Conservation (phyloP, 2,888 invertebrate species). For the Campoplex nolae region DNA sequence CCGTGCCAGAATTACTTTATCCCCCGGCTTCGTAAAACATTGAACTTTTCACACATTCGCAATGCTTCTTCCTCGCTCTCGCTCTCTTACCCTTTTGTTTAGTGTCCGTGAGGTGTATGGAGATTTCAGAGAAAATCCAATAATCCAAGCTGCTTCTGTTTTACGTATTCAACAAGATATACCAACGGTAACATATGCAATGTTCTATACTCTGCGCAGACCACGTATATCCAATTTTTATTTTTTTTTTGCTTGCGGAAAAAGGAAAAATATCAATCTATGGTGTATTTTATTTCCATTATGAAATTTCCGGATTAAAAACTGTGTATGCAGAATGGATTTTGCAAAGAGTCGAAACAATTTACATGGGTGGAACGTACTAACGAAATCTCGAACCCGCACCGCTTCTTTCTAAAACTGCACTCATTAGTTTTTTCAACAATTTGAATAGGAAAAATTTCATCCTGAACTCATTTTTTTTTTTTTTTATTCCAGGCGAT, state of each 20-base stretch:
- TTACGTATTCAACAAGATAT: conserved; percentile 64
- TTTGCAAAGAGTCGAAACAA: neutral
- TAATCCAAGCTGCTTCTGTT: conserved; percentile 61
- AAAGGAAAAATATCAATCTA: conserved; percentile 26
- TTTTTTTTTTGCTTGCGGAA: neutral
- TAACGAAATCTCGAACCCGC: neutral
- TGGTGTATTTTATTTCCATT: conserved; percentile 38
- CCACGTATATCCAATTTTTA: conserved; percentile 6
- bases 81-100: neutral
- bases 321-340: neutral
- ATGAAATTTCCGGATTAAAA: conserved; percentile 30
- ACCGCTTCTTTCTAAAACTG: neutral
- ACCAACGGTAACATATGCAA: conserved; percentile 23
- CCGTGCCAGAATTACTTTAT: conserved; percentile 56
- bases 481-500: conserved; percentile 87
- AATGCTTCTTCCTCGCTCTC: conserved; percentile 21
- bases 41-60: conserved; percentile 62
- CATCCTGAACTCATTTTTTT: conserved; percentile 3
- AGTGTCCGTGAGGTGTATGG: conserved; percentile 43
- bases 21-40: conserved; percentile 25
- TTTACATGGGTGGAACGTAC: neutral
- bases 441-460: neutral
- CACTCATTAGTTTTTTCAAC: neutral
- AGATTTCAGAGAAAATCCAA: conserved; percentile 64
- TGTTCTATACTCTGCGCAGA: neutral